phyloP scores from a whole-genome alignment of 2,797 vertebrate genomes.

The Falco novaeseelandiae region DNA sequence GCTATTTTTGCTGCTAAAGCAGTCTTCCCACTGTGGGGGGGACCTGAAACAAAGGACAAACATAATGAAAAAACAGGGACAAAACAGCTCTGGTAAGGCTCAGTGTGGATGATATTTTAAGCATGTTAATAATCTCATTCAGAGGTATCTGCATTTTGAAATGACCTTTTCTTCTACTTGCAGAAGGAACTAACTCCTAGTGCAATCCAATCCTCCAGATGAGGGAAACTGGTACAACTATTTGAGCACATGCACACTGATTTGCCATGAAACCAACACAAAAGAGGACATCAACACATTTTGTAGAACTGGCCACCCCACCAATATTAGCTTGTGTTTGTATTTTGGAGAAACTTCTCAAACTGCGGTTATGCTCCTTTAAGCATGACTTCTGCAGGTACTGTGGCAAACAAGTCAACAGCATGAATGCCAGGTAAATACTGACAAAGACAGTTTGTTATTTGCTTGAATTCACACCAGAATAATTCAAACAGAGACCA shows the following conservation, averaged over 20 bases:
- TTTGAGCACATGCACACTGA: background rate
- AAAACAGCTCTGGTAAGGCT: background rate
- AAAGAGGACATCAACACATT: background rate
- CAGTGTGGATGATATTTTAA: background rate
- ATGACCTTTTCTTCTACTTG: background rate
- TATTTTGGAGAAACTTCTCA: background rate
- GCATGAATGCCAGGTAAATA: background rate
- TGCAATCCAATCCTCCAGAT: background rate
- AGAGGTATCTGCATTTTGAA: background rate
- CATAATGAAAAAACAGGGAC: background rate
- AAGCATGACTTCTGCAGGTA: background rate
- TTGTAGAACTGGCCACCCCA: background rate
- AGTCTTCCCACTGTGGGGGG: conserved; percentile 95
- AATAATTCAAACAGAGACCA: background rate
- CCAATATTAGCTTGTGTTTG: background rate
- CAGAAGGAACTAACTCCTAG: background rate
- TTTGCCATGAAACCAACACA: background rate
- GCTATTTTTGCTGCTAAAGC: conserved; percentile 93
- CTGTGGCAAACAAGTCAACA: background rate
- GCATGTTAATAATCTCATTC: background rate
- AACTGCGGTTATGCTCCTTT: background rate
- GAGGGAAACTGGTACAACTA: background rate
- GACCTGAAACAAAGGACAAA: conserved; percentile 77
- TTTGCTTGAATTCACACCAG: background rate
- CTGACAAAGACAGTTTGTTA: background rate